Evolutionary conservation across 2,113 vertebrate genomes (phyloP).

Genomic region (Megatriorchis doriae): DNA sequence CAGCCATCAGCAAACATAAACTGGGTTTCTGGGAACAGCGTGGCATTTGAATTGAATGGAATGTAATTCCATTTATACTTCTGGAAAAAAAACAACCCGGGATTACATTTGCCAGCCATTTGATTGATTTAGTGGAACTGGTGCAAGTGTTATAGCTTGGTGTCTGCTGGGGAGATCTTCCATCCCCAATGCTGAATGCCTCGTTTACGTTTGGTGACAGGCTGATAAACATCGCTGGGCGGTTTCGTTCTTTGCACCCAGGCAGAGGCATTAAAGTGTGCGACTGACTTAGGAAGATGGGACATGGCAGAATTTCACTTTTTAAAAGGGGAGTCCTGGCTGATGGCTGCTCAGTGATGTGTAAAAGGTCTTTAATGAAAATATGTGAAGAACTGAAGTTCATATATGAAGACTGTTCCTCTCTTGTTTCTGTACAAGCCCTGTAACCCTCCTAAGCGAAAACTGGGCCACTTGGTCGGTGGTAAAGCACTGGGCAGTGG

Average conservation of each 20-base stretch:
- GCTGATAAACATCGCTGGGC: neutral
- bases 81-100: neutral
- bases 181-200: rapidly evolving
- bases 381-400: neutral
- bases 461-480: rapidly evolving
- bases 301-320: neutral
- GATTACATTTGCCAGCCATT: neutral
- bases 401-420: neutral
- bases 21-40: neutral
- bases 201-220: neutral
- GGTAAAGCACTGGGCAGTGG: too few species aligned
- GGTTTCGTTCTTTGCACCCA: neutral
- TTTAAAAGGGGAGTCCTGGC: neutral
- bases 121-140: neutral
- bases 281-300: neutral
- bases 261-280: neutral
- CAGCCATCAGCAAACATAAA: neutral
- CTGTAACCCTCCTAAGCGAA: neutral
- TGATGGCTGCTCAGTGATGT: neutral
- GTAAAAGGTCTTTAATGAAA: neutral
- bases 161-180: neutral
- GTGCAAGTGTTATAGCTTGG: neutral
- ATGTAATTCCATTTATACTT: neutral
- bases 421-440: neutral
- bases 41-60: neutral